phyloP scores from a whole-genome alignment of 2,113 vertebrate species.

The Zootoca vivipara region DNA sequence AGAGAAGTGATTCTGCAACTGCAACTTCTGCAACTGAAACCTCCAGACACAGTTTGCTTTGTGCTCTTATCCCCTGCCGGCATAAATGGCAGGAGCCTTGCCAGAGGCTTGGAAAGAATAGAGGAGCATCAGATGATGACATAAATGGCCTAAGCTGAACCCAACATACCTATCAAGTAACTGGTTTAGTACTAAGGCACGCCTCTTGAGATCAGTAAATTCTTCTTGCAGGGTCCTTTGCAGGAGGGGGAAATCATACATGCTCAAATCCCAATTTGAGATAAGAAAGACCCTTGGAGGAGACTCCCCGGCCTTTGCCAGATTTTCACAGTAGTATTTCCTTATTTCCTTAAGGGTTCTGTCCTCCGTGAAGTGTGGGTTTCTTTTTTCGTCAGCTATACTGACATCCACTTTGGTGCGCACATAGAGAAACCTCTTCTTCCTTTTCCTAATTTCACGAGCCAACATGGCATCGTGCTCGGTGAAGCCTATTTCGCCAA shows the following conservation, averaged over 20 bases:
- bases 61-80: too few species aligned
- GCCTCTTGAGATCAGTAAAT: conserved; percentile 44
- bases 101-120: too few species aligned
- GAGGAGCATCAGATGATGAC: too few species aligned
- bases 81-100: too few species aligned
- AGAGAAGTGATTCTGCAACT: too few species aligned
- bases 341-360: conserved; percentile 27
- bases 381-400: background rate
- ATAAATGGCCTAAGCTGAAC: too few species aligned
- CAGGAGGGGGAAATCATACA: conserved; percentile 54
- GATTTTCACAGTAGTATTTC: conserved; percentile 28
- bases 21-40: too few species aligned
- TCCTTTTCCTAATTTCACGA: conserved; percentile 45
- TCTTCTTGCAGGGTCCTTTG: conserved; percentile 37
- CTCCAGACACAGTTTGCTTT: too few species aligned
- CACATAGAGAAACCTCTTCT: conserved; percentile 67
- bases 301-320: conserved; percentile 26
- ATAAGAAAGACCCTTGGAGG: conserved; percentile 55
- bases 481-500: conserved; percentile 46
- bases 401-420: conserved; percentile 59
- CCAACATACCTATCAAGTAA: too few species aligned
- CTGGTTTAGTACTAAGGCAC: conserved; percentile 39
- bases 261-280: conserved; percentile 37
- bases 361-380: background rate
- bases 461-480: conserved; percentile 49